Evolutionary conservation across 2,888 invertebrate genomes (phyloP), one percentile per base, ranked within the genome.

Genomic region (Drosophila yooni): DNA sequence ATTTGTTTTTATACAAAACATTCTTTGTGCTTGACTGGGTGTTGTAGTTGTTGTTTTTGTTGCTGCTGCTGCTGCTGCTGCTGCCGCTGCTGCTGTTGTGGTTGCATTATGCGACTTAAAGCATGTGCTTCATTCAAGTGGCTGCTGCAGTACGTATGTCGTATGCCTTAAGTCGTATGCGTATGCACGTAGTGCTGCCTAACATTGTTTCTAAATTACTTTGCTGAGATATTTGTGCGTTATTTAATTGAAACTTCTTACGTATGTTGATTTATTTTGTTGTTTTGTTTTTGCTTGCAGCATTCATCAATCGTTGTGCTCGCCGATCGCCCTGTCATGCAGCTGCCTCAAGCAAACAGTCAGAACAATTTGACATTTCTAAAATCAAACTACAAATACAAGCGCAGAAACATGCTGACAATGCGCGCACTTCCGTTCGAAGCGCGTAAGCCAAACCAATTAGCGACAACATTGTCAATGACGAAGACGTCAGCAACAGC

Each of bases 381-480:
- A 66, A 92, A 92, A 89, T 92, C 92, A 74, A 93, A 93, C 81
- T 93, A 92, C 89, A 93, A 93, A 84, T 93, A 93, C 88, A 93
- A 93, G 77, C 91, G 93, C 85, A 93, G 93, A 93, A 70, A 74
- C 29, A 79, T 64, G 75, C 50, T 18, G 67, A 66, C 80, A 88
- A 86, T 89, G 70, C 68, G 69, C 70, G 76, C 79, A 80, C 88
- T 89, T 86, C 85, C 85, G 65, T 67, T 69, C 70, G 83, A 73
- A 74, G 83, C 74, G 76, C 86, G 83, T 70, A 72, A 72, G 70
- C 59, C 78, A 70, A 83, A 79, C 76, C 89, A 90, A 89, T 81
- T 86, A 88, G 79, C 82, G 75, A 67, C 80, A 85, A 80, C 79
- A 79, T 81, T 78, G 76, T 74, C 83, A 81, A 74, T 65, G 76